Base-by-base conservation (phyloP, 2,797 vertebrate species). In the Miopithecus talapoin region DNA sequence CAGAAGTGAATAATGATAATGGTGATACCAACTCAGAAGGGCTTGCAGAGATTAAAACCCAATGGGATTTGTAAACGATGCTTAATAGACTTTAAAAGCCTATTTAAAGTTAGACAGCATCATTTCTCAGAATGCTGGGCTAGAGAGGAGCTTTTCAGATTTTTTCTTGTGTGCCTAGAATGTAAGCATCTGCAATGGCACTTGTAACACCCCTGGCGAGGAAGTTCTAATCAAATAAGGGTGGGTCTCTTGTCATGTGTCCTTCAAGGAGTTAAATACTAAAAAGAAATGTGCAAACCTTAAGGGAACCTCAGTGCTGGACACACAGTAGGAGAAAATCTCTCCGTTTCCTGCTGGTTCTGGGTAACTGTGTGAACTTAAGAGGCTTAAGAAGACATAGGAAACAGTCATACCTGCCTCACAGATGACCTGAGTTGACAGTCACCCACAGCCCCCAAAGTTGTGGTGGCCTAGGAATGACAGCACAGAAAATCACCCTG, bases 1-100 rank as follows among this genome's bases (percentile, higher is more conserved):
- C 64, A 41, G 21, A 55, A 89, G 43, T 39, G 2, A 16, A 64
- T 59, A 33, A 78, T n/a, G n/a, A 59, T 46, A 89, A 93, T 21
- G 19, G 46, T 24, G 17, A 43, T 55, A 81, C 26, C 80, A 88
- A 79, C 16, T n/a, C 55, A 61, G 41, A 95, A 94, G 78, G 5
- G 5, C 59, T 41, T 92, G 19, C 72, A 78, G 91, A 92, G 48
- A 86, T 94, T 89, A 96, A 92, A 68, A 94, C 80, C 39, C 55
- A 79, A 14, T 22, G n/a, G 39, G 30, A 78, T 97, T 92, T 75
- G 55, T 70, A 94, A 89, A 80, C 9, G 26, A 36, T 76, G 70
- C 33, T 75, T 70, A 78, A 75, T 12, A 89, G 84, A 53, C 16
- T 88, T 70, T 24, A 80, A 57, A 84, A 50, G 39, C 17, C 30